Conservation (phyloP, 1,140 invertebrate genomes). For the Parasteatoda tepidariorum region DNA sequence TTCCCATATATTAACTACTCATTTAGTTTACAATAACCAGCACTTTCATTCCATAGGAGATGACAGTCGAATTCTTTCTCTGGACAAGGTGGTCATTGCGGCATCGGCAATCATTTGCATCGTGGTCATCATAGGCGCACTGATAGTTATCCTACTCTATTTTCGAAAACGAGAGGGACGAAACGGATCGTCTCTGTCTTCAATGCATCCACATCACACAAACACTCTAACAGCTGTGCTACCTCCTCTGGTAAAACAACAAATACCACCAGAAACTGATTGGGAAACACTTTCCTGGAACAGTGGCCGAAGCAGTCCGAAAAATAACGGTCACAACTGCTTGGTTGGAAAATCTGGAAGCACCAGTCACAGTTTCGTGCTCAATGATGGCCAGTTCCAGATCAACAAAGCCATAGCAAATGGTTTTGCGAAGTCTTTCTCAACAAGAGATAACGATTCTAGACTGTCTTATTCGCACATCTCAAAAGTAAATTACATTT, state of each 20-base stretch:
- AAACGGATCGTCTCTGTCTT: conserved; percentile 69
- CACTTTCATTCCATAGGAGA: not conserved
- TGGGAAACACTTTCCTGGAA: conserved; percentile 95
- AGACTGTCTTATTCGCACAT: conserved; percentile 22
- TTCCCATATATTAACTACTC: no score
- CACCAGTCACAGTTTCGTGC: conserved; percentile 26
- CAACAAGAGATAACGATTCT: conserved; percentile 11
- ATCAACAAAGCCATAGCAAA: not conserved
- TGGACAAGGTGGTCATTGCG: conserved; percentile 94
- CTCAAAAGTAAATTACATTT: not conserved
- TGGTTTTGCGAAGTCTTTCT: conserved; percentile 19
- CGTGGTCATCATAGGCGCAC: conserved; percentile 85
- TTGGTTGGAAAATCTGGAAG: conserved; percentile 2
- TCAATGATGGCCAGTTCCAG: conserved; percentile 9
- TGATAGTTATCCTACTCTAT: conserved; percentile 91
- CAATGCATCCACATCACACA: conserved; percentile 74
- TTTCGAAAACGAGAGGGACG: conserved; percentile 74
- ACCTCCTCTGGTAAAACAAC: conserved; percentile 27
- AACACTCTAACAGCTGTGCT: conserved; percentile 47
- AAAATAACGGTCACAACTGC: conserved; percentile 77
- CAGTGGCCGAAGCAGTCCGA: conserved; percentile 86
- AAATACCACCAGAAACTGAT: conserved; percentile 70
- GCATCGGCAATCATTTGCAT: conserved; percentile 89
- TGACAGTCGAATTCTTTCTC: conserved; percentile 74
- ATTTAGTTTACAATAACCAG: not conserved